Percentiles rank a stretch among this genome's conserved stretches.
Evolutionary conservation across 1,140 invertebrate genomes (phyloP).

Genomic region (Mamestra configurata): DNA sequence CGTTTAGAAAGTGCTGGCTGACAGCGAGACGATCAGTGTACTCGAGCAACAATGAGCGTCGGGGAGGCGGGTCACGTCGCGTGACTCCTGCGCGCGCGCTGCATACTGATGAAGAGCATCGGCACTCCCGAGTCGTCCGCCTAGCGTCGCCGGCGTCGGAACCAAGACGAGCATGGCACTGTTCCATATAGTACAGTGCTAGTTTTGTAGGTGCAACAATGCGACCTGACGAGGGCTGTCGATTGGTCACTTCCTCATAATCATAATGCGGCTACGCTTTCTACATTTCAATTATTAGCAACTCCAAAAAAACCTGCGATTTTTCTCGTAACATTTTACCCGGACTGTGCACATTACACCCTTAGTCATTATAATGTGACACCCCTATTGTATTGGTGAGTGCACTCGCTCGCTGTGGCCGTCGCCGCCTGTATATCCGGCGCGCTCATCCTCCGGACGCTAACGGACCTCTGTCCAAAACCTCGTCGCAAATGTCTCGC

Average conservation of each 20-base stretch:
- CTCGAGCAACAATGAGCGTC: slow-evolving; percentile 61
- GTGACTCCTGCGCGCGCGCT: slow-evolving; percentile 63
- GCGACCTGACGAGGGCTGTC: slow-evolving; percentile 38
- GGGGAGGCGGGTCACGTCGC: slow-evolving; percentile 78
- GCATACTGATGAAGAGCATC: slow-evolving; percentile 75
- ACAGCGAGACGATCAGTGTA: slow-evolving; percentile 60
- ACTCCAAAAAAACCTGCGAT: slow-evolving; percentile 2
- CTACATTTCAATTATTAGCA: slow-evolving; percentile 17
- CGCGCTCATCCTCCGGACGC: slow-evolving; percentile 68
- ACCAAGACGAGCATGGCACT: slow-evolving; percentile 43
- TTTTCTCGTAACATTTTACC: background rate
- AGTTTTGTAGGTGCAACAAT: slow-evolving; percentile 42
- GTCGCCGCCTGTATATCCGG: slow-evolving; percentile 64
- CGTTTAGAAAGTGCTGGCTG: slow-evolving; percentile 68
- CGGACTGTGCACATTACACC: too few species aligned
- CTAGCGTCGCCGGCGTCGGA: slow-evolving; percentile 37
- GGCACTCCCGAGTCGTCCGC: slow-evolving; percentile 49
- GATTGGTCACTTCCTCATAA: slow-evolving; percentile 18
- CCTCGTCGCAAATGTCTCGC: slow-evolving; percentile 53
- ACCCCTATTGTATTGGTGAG: slow-evolving; percentile 52
- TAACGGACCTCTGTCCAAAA: slow-evolving; percentile 68
- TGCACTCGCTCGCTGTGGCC: slow-evolving; percentile 39
- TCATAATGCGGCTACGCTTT: background rate
- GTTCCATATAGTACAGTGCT: slow-evolving; percentile 38
- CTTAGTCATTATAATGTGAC: background rate